phyloP scores from a whole-genome alignment of 2,888 invertebrate species.

The Yponomeuta cagnagella region DNA sequence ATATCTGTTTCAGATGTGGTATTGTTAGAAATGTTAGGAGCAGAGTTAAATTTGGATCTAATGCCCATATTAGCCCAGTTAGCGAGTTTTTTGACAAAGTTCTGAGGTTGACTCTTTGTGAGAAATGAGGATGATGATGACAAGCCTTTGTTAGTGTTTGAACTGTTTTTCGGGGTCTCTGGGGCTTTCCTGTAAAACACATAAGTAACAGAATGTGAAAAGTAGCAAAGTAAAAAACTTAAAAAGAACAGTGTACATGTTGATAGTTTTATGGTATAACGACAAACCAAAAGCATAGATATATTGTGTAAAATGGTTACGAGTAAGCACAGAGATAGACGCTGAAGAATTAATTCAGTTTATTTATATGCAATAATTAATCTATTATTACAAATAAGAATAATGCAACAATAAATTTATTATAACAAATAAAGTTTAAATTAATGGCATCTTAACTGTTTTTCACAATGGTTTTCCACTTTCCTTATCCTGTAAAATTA shows the following conservation, averaged over 20 bases:
- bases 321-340: neutral
- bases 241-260: conserved; percentile 1
- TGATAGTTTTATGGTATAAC: neutral
- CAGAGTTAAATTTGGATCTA: conserved; percentile 67
- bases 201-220: conserved; percentile 48
- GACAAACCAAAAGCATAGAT: neutral
- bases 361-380: too few species aligned
- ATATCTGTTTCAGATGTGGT: conserved; percentile 47
- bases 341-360: too few species aligned
- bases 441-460: too few species aligned
- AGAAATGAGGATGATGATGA: conserved; percentile 62
- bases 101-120: conserved; percentile 61
- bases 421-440: too few species aligned
- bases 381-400: too few species aligned
- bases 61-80: conserved; percentile 64
- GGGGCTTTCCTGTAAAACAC: conserved; percentile 71
- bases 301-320: neutral
- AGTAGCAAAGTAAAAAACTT: conserved; percentile 16
- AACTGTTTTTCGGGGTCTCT: conserved; percentile 66
- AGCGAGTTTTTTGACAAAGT: conserved; percentile 73
- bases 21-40: conserved; percentile 67
- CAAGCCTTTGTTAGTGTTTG: conserved; percentile 43
- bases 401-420: too few species aligned
- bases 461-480: too few species aligned
- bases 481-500: too few species aligned